Evolutionary conservation across 2,113 vertebrate genomes (phyloP).

Genomic region (Pachypanchax playfairii): DNA sequence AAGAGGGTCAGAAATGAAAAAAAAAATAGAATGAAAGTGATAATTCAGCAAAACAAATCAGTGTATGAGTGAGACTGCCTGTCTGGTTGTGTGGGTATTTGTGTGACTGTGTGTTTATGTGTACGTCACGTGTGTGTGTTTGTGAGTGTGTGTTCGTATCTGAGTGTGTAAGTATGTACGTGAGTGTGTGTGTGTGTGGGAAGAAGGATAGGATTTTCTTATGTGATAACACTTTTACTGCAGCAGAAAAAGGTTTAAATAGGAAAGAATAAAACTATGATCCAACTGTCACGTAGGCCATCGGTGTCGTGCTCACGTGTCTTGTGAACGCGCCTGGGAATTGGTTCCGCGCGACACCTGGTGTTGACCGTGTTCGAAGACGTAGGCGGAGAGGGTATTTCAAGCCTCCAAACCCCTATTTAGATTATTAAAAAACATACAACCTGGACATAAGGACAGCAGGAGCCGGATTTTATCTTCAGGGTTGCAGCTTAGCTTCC

Average conservation of each 20-base stretch:
- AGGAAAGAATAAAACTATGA: background rate
- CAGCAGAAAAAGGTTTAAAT: background rate
- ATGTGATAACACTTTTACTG: background rate
- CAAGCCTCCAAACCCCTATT: background rate
- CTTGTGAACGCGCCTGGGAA: slow-evolving; percentile 1
- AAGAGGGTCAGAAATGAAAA: too few relatives aligned
- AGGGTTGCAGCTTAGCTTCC: background rate
- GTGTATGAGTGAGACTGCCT: too few relatives aligned
- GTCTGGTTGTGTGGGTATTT: too few relatives aligned
- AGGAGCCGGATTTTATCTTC: background rate
- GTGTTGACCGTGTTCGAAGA: rapidly evolving
- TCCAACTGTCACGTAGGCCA: slow-evolving; percentile 34
- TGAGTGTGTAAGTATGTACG: too few relatives aligned
- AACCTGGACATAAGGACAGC: background rate
- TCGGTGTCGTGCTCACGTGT: background rate
- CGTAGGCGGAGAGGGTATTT: slow-evolving; percentile 6
- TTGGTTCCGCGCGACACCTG: background rate
- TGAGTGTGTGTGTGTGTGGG: too few relatives aligned
- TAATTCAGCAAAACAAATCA: too few relatives aligned
- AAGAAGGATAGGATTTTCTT: background rate
- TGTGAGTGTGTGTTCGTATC: too few relatives aligned
- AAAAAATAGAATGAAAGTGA: too few relatives aligned
- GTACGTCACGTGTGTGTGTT: too few relatives aligned
- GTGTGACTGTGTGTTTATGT: too few relatives aligned
- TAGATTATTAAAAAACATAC: background rate